Base-by-base conservation (phyloP, 2,113 vertebrate species). In the Ophiodon elongatus region DNA sequence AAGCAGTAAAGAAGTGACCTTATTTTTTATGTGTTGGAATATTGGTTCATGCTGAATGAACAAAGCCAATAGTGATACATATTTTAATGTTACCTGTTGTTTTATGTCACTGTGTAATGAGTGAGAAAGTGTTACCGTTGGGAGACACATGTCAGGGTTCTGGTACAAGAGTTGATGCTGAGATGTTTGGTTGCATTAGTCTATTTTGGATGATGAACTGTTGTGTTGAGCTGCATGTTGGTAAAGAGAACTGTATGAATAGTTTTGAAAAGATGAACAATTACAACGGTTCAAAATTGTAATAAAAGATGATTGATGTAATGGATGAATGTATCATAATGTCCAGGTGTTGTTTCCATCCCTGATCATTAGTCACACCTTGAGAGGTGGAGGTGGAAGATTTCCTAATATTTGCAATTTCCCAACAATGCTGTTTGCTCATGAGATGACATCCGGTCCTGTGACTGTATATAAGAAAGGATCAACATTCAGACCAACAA, bases 391-490 rank as follows among this genome's bases (percentile, higher is more conserved):
- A 56, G 9, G 59, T 47, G 25, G 62, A 43, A n/a, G 3, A 72
- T 89, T 83, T 83, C 85, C 47, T 57, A 82, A 88, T 74, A 8
- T 47, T 2, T 19, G 25, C 8, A 56, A 29, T 81, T 76, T 68
- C 56, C 31, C 66, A 88, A 88, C 27, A 73, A 14, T 4, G 9
- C 17, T 33, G 8, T 71, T 6, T 37, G 35, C 21, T 67, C 57
- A 71, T 73, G 50, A 43, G 23, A 39, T 50, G 29, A 63, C 45
- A 43, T 74, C 33, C 0, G 1, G 27, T 47, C 31, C 39, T 41
- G 13, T 14, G 64, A 64, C 19, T 70, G 72, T 88, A 90, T 89
- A 88, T 79, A 90, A 88, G 81, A 56, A 8, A 31, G 41, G 27
- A 54, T 65, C 63, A 39, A 17, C 66, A 41, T 41, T 66, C 39